Conservation (phyloP, 2,797 vertebrate genomes). For the Sebastes ruberrimus region DNA sequence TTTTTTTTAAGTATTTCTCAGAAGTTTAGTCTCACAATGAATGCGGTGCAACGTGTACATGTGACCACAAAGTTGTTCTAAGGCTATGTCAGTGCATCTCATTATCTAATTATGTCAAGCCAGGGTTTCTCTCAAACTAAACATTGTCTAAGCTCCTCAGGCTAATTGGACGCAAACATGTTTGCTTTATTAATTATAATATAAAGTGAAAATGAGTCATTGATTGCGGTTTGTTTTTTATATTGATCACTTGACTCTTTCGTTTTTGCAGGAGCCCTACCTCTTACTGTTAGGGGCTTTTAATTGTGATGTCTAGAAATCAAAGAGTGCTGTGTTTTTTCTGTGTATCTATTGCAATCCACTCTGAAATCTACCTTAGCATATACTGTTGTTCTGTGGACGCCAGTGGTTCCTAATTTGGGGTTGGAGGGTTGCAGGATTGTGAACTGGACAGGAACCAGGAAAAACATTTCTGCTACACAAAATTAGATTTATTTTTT, state of each 20-base stretch:
- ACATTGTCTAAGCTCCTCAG: background rate
- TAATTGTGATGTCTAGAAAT: background rate
- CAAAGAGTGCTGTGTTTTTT: background rate
- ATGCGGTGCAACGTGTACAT: background rate
- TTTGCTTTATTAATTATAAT: background rate
- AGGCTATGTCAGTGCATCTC: background rate
- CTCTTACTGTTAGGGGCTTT: background rate
- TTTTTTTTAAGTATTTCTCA: background rate
- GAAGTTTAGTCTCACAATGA: background rate
- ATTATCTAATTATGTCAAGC: background rate
- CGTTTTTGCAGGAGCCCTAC: background rate
- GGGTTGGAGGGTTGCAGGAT: background rate
- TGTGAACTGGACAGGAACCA: background rate
- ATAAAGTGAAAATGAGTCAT: background rate
- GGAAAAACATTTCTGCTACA: background rate
- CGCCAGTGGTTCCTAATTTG: background rate
- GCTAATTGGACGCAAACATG: background rate
- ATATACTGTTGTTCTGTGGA: background rate
- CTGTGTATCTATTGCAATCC: background rate
- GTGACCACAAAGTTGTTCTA: background rate
- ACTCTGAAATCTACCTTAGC: background rate
- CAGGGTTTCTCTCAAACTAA: background rate
- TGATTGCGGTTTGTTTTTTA: background rate
- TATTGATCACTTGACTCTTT: background rate
- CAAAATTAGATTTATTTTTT: background rate